Percentiles rank a stretch among this genome's conserved stretches.
These are phyloP conservation scores for Bombus waltoni DNA, from an alignment of 1,140 invertebrate species.

Conservation along the genomic window DNA sequence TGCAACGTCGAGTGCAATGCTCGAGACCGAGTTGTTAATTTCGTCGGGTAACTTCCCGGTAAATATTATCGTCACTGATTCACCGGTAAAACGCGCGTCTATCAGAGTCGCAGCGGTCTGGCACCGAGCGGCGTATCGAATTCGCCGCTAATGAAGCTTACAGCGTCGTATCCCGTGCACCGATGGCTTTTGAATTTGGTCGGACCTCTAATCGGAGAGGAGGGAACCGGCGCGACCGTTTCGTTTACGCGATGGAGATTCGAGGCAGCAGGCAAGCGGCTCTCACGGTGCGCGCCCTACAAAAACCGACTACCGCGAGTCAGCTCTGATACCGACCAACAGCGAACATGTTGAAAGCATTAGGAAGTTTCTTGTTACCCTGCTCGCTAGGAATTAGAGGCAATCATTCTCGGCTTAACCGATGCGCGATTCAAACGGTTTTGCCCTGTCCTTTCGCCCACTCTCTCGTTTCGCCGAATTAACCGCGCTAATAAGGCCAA, in stretches of 20 bases:
- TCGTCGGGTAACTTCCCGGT: slow-evolving; percentile 44
- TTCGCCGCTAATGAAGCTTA: slow-evolving; percentile 50
- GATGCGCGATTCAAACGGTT: slow-evolving; percentile 73
- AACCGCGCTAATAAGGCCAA: slow-evolving; percentile 54
- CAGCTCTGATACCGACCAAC: slow-evolving; percentile 62
- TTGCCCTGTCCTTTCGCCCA: slow-evolving; percentile 52
- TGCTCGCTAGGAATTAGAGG: slow-evolving; percentile 75
- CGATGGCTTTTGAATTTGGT: slow-evolving; percentile 34
- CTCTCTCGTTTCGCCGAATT: slow-evolving; percentile 7
- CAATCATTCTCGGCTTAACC: slow-evolving; percentile 79
- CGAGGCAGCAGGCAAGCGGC: background rate
- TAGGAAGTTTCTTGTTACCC: slow-evolving; percentile 76
- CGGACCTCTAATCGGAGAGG: slow-evolving; percentile 26
- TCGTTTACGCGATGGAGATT: slow-evolving; percentile 33
- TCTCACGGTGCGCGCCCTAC: slow-evolving; percentile 1
- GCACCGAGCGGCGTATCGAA: slow-evolving; percentile 15
- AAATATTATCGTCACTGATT: slow-evolving; percentile 46
- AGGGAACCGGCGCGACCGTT: slow-evolving; percentile 32
- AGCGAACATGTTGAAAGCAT: slow-evolving; percentile 77
- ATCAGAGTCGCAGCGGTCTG: slow-evolving; percentile 9
- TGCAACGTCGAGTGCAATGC: background rate
- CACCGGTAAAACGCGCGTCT: slow-evolving; percentile 29
- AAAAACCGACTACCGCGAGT: slow-evolving; percentile 53
- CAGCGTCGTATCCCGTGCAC: slow-evolving; percentile 10
- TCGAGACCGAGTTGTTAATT: slow-evolving; percentile 53